Base-by-base conservation (phyloP, 2,113 vertebrate genomes). In the Oreotrochilus melanogaster region DNA sequence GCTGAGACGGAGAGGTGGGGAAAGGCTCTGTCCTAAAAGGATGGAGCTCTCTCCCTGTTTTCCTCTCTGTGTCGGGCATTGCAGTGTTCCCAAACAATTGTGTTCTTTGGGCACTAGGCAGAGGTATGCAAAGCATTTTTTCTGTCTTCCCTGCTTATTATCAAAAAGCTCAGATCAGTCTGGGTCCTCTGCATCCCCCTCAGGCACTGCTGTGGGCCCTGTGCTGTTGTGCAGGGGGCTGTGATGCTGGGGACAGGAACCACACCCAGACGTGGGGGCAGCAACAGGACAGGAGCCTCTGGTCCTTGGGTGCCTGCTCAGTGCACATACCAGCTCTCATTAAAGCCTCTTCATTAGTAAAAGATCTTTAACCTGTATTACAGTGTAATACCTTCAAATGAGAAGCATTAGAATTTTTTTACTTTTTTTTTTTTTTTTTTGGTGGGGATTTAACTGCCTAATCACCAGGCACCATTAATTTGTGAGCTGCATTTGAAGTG, bases 321-420 rank as follows among this genome's bases (percentile, higher is more conserved):
- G 91, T 87, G 96, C 82, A 24, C 70, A 45, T 76, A 71, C 88
- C 92, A 94, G 53, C 82, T 58, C 91, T 92, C 89, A 94, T 96
- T 95, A 97, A 96, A 94, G 89, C 60, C 51, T 95, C 88, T 95
- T 47, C 45, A 81, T 96, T 90, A 95, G 79, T 97, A 89, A 90
- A 96, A 66, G 43, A n/a, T 48, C 64, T 86, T 95, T 74, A 92
- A 65, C 8, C 6, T 39, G 39, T 93, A 73, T 91, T 72, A 94
- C n/a, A 89, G 86, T 60, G 81, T 31, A 30, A 24, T 18, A 74
- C 62, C 78, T 86, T 93, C 79, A 89, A 80, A 72, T 33, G n/a
- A 94, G 91, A 91, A 93, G 47, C 5, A 56, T 35, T 37, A 23
- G 16, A 47, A 16, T 54, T 10, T 42, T 60, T 73, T 47, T 45